Conservation (phyloP, 2,797 vertebrate genomes). For the Jordanella pulchra region DNA sequence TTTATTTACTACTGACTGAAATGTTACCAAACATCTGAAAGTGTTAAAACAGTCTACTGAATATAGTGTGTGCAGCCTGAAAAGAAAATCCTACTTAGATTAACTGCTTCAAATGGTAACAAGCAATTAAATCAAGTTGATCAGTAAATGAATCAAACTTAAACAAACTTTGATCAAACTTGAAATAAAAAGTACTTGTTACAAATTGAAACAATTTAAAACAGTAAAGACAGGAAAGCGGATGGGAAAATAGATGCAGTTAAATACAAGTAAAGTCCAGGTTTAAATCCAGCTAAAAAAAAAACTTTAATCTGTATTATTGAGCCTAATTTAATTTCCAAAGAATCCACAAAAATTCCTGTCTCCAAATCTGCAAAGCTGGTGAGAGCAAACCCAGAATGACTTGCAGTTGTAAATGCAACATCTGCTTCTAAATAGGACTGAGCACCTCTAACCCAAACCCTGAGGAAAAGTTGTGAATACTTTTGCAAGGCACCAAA, state of each 20-base stretch:
- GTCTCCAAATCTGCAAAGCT: background rate
- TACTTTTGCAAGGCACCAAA: background rate
- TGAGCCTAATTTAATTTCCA: background rate
- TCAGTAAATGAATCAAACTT: no score
- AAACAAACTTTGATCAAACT: no score
- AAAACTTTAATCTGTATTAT: background rate
- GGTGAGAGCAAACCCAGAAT: background rate
- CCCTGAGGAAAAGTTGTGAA: background rate
- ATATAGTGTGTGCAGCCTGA: no score
- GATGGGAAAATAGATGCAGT: background rate
- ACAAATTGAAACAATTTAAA: no score
- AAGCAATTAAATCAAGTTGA: no score
- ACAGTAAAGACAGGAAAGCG: background rate
- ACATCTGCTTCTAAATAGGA: background rate
- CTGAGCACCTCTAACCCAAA: background rate
- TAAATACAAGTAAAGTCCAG: background rate
- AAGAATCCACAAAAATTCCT: background rate
- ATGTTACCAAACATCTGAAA: no score
- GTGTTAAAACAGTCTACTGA: no score
- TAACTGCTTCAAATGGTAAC: no score
- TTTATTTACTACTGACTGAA: no score
- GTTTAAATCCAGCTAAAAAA: background rate
- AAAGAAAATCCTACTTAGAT: no score
- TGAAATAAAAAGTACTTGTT: no score
- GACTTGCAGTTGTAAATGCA: background rate